A percentile compares a stretch with the other conserved stretches of the same genome.
These are phyloP conservation scores for Phyllopteryx taeniolatus DNA, from an alignment of 2,113 vertebrate genomes.

Conservation along the genomic window DNA sequence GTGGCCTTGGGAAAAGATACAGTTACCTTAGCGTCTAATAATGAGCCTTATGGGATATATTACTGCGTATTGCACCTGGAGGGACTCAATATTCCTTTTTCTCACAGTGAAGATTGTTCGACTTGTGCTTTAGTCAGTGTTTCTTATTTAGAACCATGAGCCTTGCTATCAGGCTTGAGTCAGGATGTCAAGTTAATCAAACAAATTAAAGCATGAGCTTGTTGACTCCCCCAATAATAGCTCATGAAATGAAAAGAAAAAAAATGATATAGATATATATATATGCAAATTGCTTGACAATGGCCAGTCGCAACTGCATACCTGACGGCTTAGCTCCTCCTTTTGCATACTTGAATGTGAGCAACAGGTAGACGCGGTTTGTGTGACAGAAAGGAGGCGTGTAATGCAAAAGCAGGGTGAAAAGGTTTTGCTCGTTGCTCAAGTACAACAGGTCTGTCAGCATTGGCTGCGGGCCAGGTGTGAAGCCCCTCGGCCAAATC, in stretches of 20 bases:
- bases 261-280: background rate
- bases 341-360: background rate
- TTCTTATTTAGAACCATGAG: slow-evolving; percentile 20
- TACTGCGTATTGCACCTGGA: background rate
- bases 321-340: background rate
- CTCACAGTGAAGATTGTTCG: background rate
- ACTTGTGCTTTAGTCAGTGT: slow-evolving; percentile 31
- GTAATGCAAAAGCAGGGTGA: background rate
- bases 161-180: slow-evolving; percentile 1
- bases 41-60: background rate
- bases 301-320: background rate
- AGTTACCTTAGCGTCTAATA: background rate
- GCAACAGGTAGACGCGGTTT: background rate
- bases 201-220: background rate
- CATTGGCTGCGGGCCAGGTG: background rate
- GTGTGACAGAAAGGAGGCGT: background rate
- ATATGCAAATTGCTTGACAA: background rate
- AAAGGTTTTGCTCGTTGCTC: slow-evolving; percentile 13
- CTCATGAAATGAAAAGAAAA: background rate
- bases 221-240: background rate
- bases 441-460: slow-evolving; percentile 53
- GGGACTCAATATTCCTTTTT: background rate
- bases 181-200: slow-evolving; percentile 40
- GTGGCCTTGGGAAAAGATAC: background rate
- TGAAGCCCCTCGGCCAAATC: background rate